Evolutionary conservation across 2,113 vertebrate genomes (phyloP).

Genomic region (Otolemur garnettii): DNA sequence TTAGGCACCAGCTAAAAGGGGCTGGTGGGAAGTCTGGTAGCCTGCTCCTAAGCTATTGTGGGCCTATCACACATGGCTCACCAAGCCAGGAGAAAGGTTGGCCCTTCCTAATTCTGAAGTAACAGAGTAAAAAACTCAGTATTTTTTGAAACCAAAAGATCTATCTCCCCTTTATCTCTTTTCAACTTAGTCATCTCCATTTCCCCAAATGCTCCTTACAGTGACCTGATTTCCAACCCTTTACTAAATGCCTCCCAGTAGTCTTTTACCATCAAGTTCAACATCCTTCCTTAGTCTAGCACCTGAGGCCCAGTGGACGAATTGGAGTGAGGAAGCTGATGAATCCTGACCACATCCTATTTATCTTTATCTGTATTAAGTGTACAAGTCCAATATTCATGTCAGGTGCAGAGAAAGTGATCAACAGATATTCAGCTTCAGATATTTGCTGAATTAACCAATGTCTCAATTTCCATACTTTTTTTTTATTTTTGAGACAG

Average conservation of each 20-base stretch:
- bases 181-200: not conserved
- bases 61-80: not conserved
- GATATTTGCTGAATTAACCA: slow-evolving; percentile 21
- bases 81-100: not conserved
- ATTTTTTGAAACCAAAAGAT: not conserved
- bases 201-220: not conserved
- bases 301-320: not conserved
- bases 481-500: not conserved
- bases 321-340: not conserved
- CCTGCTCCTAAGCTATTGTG: not conserved
- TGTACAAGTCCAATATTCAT: not conserved
- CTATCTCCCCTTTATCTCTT: not conserved
- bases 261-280: not conserved
- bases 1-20: not conserved
- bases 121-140: not conserved
- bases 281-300: not conserved
- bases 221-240: slow-evolving; percentile 20
- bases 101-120: slow-evolving; percentile 41
- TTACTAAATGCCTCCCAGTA: not conserved
- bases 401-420: not conserved
- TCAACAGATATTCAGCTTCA: not conserved
- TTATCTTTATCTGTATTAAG: not conserved
- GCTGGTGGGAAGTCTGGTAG: not conserved
- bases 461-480: not conserved
- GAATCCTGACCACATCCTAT: not conserved